These are phyloP conservation scores for Tetramorium alpestre DNA, from an alignment of 1,140 invertebrate genomes.

Conservation along the genomic window DNA sequence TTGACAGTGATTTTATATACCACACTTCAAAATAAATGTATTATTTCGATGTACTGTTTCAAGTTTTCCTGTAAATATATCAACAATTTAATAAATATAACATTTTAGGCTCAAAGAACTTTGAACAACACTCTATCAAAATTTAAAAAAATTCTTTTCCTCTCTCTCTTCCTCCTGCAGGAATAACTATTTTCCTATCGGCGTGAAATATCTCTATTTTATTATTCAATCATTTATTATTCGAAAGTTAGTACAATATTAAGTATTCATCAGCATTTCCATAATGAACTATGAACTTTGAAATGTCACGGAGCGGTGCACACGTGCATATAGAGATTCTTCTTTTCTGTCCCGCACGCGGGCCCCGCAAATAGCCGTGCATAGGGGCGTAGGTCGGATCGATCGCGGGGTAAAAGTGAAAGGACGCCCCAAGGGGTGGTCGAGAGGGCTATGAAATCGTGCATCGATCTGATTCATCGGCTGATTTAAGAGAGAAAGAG, in stretches of 20 bases:
- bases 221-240: neutral
- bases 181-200: neutral
- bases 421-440: slow-evolving; percentile 55
- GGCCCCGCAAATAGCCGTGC: slow-evolving; percentile 61
- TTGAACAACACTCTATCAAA: neutral
- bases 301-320: slow-evolving; percentile 64
- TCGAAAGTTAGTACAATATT: slow-evolving; percentile 24
- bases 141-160: neutral
- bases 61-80: neutral
- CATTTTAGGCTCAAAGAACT: neutral
- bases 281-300: slow-evolving; percentile 66
- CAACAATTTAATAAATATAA: neutral
- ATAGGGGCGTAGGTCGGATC: slow-evolving; percentile 69
- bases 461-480: slow-evolving; percentile 15
- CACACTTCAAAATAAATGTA: neutral
- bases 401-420: slow-evolving; percentile 71
- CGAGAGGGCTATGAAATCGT: slow-evolving; percentile 61
- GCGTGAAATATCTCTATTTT: neutral
- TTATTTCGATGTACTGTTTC: neutral
- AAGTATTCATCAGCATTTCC: neutral
- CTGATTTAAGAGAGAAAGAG: neutral
- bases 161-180: neutral
- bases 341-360: slow-evolving; percentile 53
- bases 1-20: neutral
- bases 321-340: slow-evolving; percentile 46